A percentile compares a stretch with the other conserved stretches of the same genome.
phyloP scores from a whole-genome alignment of 2,888 invertebrate genomes.

The Craniophora ligustri region DNA sequence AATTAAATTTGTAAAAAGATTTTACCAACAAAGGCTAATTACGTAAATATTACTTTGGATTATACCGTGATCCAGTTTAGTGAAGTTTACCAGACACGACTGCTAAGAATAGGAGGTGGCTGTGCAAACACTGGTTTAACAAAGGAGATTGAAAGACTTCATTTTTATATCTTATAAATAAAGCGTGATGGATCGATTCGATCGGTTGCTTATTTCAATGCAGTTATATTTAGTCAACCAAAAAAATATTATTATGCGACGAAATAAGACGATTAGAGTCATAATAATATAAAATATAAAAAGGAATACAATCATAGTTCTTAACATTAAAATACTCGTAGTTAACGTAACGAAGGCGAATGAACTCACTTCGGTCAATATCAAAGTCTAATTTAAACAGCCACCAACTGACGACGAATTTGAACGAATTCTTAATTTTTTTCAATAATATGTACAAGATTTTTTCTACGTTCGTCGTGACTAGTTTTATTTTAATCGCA shows the following conservation, averaged over 20 bases:
- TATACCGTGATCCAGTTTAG: constrained; percentile 51
- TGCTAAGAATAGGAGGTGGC: constrained; percentile 57
- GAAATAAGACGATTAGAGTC: neutral
- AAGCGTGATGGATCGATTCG: constrained; percentile 31
- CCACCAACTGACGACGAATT: constrained; percentile 54
- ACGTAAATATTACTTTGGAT: constrained; percentile 41
- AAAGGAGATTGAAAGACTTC: constrained; percentile 60
- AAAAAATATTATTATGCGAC: constrained; percentile 9
- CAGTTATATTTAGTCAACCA: constrained; percentile 12
- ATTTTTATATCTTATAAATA: constrained; percentile 52
- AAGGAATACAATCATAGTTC: constrained; percentile 11
- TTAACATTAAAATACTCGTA: constrained; percentile 25
- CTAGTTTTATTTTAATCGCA: neutral
- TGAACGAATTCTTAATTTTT: constrained; percentile 24
- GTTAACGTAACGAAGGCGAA: constrained; percentile 40
- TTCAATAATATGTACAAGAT: too few species aligned
- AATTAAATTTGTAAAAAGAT: constrained; percentile 4
- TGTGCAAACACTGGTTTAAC: constrained; percentile 57
- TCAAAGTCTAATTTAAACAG: constrained; percentile 52
- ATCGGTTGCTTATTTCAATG: constrained; percentile 6
- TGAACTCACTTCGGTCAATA: constrained; percentile 50
- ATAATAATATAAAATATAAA: neutral
- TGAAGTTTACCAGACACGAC: constrained; percentile 49
- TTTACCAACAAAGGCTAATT: constrained; percentile 28
- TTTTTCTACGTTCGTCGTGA: constrained; percentile 4